Evolutionary conservation across 2,113 vertebrate species (phyloP), one percentile per base, ranked within the genome.

Genomic region (Ceratotherium simum): DNA sequence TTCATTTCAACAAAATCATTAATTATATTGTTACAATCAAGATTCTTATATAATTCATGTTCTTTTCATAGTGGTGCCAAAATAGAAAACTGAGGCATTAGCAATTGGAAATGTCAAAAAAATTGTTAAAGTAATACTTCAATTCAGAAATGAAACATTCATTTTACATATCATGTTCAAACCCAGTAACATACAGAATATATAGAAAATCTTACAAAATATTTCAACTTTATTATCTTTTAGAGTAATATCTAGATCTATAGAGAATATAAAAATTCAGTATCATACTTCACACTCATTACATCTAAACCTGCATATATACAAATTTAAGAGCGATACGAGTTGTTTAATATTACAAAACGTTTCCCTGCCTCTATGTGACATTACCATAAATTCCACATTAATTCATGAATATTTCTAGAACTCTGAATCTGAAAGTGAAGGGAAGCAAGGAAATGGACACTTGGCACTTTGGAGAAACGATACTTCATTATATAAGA

Each of bases 81-180:
- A 97, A 62, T 46, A 90, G 76, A 95, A 93, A 97, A 91, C 42
- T 72, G 73, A 95, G 58, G 56, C 48, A 73, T 5, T 58, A 69
- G 8, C 39, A 67, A 91, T 4, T 8, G 16, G 33, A 85, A 73
- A 75, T 78, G 69, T 62, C 51, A 64, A 86, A 69, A 90, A 79
- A 70, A 90, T 29, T 62, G 18, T 75, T 84, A 67, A 79, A 96
- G 27, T 56, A 70, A 62, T 76, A 58, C 9, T 95, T 69, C 51
- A 62, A 4, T 72, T 95, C 62, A 91, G 54, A 96, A 98, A 93
- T 39, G 70, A 97, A 64, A n/a, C 72, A 36, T 79, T 97, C 64
- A 80, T 96, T 89, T 89, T 64, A 70, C 1, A 64, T 10, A 80
- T 62, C 56, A 21, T 48, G 20, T 70, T 69, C 69, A 95, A 87